phyloP scores from a whole-genome alignment of 2,888 invertebrate species.

The Palloptera scutellata region DNA sequence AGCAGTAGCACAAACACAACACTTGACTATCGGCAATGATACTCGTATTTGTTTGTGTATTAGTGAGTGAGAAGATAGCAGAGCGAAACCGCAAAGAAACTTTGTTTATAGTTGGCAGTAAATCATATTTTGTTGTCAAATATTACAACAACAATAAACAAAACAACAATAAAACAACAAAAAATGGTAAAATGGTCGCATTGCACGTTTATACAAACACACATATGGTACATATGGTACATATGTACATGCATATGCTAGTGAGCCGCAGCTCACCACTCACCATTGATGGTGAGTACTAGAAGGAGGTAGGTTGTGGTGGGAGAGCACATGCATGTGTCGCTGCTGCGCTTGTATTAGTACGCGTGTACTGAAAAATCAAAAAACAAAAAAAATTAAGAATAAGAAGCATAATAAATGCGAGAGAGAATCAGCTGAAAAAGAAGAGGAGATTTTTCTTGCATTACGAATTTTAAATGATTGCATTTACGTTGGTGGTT shows the following conservation, averaged over 20 bases:
- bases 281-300: too few species aligned
- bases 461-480: slow-evolving; percentile 22
- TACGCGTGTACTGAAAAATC: slow-evolving; percentile 33
- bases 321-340: slow-evolving; percentile 5
- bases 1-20: neutral
- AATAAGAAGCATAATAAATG: slow-evolving; percentile 27
- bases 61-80: too few species aligned
- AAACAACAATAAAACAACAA: too few species aligned
- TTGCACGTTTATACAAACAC: too few species aligned
- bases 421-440: slow-evolving; percentile 14
- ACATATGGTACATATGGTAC: too few species aligned
- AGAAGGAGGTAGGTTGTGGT: slow-evolving; percentile 8
- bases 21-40: too few species aligned
- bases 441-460: neutral
- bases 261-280: too few species aligned
- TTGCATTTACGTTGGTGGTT: slow-evolving; percentile 18
- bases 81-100: neutral
- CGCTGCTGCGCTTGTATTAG: slow-evolving; percentile 25
- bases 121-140: slow-evolving; percentile 41
- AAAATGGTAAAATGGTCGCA: too few species aligned
- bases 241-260: too few species aligned
- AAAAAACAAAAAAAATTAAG: slow-evolving; percentile 1
- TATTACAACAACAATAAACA: slow-evolving; percentile 27
- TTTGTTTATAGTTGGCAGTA: slow-evolving; percentile 38
- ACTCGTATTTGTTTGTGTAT: too few species aligned